phyloP scores from a whole-genome alignment of 2,113 vertebrate genomes.

The Cryptomyrus ogoouensis region DNA sequence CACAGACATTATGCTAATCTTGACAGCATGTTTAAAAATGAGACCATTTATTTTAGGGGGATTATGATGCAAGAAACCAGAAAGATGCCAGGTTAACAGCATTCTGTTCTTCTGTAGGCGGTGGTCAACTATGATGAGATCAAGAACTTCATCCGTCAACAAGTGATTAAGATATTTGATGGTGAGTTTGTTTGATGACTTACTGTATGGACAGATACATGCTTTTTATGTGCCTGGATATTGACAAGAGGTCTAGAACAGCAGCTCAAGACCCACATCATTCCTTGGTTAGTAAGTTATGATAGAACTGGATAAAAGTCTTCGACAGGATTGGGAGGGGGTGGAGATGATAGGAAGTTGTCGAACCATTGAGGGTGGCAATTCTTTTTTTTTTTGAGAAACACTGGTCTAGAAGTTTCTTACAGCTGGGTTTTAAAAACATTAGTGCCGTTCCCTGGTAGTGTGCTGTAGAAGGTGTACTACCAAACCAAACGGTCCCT shows the following conservation, averaged over 20 bases:
- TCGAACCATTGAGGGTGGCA: neutral
- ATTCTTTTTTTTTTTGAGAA: neutral
- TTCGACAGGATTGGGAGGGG: neutral
- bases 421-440: neutral
- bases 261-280: neutral
- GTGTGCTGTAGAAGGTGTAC: neutral
- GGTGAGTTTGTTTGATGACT: conserved; percentile 56
- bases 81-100: neutral
- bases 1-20: neutral
- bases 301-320: neutral
- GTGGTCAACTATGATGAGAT: conserved; percentile 92
- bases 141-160: conserved; percentile 87
- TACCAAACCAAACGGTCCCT: neutral
- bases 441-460: neutral
- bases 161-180: conserved; percentile 90
- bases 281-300: neutral
- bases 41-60: too few species aligned
- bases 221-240: neutral
- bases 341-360: neutral
- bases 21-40: neutral
- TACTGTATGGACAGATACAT: neutral
- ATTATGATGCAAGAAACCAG: neutral
- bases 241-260: neutral
- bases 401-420: neutral
- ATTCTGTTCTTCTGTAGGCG: conserved; percentile 55